Evolutionary conservation across 2,888 invertebrate species (phyloP).

Genomic region (Torymus aiolomorphi): DNA sequence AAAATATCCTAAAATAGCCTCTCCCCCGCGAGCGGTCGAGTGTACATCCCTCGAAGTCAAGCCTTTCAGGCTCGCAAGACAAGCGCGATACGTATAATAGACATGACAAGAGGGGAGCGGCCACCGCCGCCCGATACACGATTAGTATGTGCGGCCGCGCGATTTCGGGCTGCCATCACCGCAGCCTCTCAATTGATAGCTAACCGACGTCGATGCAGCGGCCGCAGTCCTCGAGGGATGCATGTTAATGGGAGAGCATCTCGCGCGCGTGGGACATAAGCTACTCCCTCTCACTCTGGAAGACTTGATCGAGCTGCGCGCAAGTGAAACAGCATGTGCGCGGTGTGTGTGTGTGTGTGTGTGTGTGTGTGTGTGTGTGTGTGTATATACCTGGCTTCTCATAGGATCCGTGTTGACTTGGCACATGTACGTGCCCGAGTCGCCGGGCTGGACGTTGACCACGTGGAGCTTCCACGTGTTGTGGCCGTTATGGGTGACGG

Average conservation of each 20-base stretch:
- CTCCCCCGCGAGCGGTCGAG: neutral
- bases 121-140: neutral
- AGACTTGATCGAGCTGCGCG: no score
- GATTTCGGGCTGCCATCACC: no score
- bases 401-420: constrained; percentile 95
- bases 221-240: neutral
- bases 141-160: neutral
- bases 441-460: constrained; percentile 91
- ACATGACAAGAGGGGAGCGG: no score
- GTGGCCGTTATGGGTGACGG: constrained; percentile 94
- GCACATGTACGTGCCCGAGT: constrained; percentile 96
- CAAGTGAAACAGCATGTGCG: no score
- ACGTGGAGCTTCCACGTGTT: constrained; percentile 95
- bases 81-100: neutral
- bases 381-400: constrained; percentile 93
- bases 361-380: no score
- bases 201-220: neutral
- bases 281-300: no score
- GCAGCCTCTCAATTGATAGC: neutral
- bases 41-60: neutral
- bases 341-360: no score
- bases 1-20: no score
- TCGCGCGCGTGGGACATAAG: constrained; percentile 65
- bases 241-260: neutral
- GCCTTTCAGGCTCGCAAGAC: neutral